Percentiles rank a stretch among this genome's conserved stretches.
Conservation (phyloP, 2,113 vertebrate genomes). For the Proterorhinus semilunaris region DNA sequence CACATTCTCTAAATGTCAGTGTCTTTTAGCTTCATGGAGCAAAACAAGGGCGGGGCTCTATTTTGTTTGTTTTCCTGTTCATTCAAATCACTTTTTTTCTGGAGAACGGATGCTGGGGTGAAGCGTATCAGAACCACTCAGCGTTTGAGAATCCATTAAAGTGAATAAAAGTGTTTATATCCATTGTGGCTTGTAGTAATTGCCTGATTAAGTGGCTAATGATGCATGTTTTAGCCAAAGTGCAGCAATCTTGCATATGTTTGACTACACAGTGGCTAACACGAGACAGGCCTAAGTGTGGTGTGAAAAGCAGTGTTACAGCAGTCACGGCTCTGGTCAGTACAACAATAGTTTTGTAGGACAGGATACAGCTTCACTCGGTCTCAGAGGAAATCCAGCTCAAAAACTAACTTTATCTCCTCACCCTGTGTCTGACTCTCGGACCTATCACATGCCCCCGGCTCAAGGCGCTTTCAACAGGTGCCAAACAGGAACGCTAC, state of each 20-base stretch:
- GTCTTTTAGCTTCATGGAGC: constrained; percentile 12
- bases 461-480: constrained; percentile 44
- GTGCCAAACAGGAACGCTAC: constrained; percentile 39
- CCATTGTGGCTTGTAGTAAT: no score
- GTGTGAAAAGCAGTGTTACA: constrained; percentile 3
- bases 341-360: constrained; percentile 47
- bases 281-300: not conserved
- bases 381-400: constrained; percentile 59
- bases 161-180: no score
- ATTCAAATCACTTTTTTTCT: constrained; percentile 11
- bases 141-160: no score
- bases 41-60: constrained; percentile 19
- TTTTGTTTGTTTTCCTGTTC: constrained; percentile 43
- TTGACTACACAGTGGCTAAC: not conserved
- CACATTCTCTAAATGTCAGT: not conserved
- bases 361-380: constrained; percentile 71
- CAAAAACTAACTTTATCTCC: constrained; percentile 12
- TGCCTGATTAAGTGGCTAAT: no score
- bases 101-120: no score
- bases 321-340: constrained; percentile 26
- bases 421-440: constrained; percentile 33
- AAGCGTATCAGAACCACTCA: no score
- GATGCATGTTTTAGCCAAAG: not conserved
- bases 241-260: not conserved
- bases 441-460: constrained; percentile 4